Evolutionary conservation across 2,888 invertebrate species (phyloP), one percentile per base, ranked within the genome.

Genomic region (Andricus quercusramuli): DNA sequence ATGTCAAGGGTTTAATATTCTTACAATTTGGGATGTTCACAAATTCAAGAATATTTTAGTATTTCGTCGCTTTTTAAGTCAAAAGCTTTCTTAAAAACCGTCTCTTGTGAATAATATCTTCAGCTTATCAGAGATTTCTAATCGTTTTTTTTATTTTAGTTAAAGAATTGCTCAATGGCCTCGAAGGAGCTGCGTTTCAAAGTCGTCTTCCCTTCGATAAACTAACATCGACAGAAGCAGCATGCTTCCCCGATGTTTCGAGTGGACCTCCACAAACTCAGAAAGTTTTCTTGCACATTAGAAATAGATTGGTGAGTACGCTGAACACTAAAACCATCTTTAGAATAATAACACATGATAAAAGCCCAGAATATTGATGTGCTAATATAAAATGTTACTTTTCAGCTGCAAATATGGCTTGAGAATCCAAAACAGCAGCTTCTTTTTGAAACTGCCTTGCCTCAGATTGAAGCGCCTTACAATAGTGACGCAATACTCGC

Each of bases 161-260:
- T 3, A 92, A 92, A 86, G 92, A 91, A 85, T 85, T 91, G 51
- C 85, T 91, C 5, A 90, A 89, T 83, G 96, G 97, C 47, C 94
- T 98, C 84, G 98, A 99, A 93, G 98, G 98, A 62, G 98, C 98
- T 67, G 97, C 98, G 0, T 98, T 98, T 92, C 98, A 99, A 92
- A 98, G 98, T 85, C 95, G 99, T 64, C 94, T 99, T 90, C 98
- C 99, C 0, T 97, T 97, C 93, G 98, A 98, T 91, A 98, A 98
- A 93, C 95, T 99, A 95, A 98, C 98, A 11, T 97, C 98, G 0
- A 95, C 97, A 56, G 99, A 99, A 94, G 97, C 97, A 0, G 97
- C 97, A 77, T 97, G 97, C 91, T 99, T 99, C 93, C 97, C 98
- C 3, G 99, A 99, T 91, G 95, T 99, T 32, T 96, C 97, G 78